Base-by-base conservation (phyloP, 2,797 vertebrate genomes). In the Eulemur coronatus region DNA sequence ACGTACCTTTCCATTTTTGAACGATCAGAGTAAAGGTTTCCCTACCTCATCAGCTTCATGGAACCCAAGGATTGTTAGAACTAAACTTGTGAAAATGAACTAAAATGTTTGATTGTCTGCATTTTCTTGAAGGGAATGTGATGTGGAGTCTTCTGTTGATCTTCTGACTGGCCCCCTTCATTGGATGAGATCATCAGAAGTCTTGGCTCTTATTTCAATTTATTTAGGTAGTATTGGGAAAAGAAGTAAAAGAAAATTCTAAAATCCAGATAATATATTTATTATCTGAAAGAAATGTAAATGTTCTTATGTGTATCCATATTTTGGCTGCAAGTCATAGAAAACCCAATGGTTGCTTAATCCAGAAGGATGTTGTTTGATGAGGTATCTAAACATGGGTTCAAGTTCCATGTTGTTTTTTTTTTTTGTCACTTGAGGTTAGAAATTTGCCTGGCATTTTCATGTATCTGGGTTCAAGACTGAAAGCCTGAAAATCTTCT, bases 391-490 rank as follows among this genome's bases (percentile, higher is more conserved):
- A 46, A 79, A 84, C 55, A 65, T 75, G 38, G 75, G 38, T 24
- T 46, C 5, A 14, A 52, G 14, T 30, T n/a, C 10, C 57, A 35
- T 26, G 65, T 18, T 78, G 72, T 63, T 14, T 35, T 22, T 22
- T 55, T 20, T 76, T 85, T 43, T 24, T 78, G 35, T 79, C 48
- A 69, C 5, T 63, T 28, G 26, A 76, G 61, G 72, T 86, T 73
- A 86, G 61, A 75, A 65, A 85, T 75, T 65, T 86, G 86, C 28
- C 48, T 96, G 76, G 35, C 65, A 73, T 81, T 91, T 88, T 90
- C 59, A 48, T 12, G 84, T 14, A 59, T 76, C 57, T 81, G 1
- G 65, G 33, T 61, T 93, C n/a, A 94, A 91, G 43, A 86, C 46
- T 3, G 57, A 70, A 92, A 63, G 57, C 84, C 65, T 70, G 18